phyloP scores from a whole-genome alignment of 2,113 vertebrate species.

The Chloropsis cyanopogon region DNA sequence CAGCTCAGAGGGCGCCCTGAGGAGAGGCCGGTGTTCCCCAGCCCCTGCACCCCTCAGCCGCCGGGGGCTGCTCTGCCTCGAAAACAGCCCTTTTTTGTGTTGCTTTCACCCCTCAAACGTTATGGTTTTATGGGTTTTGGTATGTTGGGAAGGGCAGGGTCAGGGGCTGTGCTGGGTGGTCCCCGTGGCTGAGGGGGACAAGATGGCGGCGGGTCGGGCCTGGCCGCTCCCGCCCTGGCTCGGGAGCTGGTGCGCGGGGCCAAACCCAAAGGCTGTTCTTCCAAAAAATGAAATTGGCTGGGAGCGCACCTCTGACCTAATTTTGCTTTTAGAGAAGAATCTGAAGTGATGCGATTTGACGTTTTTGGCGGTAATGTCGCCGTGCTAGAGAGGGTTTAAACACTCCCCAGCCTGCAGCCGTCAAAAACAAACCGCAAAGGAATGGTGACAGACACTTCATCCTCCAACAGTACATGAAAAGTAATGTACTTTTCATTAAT shows the following conservation, averaged over 20 bases:
- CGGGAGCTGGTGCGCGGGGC: neutral
- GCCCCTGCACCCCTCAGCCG: rapidly evolving
- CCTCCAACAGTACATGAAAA: too few relatives aligned
- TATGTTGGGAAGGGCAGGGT: neutral
- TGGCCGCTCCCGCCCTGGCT: too few relatives aligned
- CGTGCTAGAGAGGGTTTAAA: neutral
- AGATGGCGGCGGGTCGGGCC: neutral
- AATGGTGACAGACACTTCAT: neutral
- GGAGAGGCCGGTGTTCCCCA: rapidly evolving
- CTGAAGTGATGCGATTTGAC: neutral
- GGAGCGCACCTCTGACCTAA: neutral
- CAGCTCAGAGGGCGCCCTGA: rapidly evolving
- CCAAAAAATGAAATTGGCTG: rapidly evolving
- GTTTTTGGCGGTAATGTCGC: neutral
- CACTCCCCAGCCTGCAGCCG: neutral
- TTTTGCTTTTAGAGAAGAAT: neutral
- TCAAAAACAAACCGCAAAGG: neutral
- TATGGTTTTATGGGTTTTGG: rapidly evolving
- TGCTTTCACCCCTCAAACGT: neutral
- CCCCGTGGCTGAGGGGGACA: neutral
- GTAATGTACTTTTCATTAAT: too few relatives aligned
- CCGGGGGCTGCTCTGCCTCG: rapidly evolving
- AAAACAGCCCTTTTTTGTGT: neutral
- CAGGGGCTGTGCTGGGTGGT: neutral
- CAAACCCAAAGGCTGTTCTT: too few relatives aligned